phyloP scores from a whole-genome alignment of 2,797 vertebrate species.

The Intellagama lesueurii region DNA sequence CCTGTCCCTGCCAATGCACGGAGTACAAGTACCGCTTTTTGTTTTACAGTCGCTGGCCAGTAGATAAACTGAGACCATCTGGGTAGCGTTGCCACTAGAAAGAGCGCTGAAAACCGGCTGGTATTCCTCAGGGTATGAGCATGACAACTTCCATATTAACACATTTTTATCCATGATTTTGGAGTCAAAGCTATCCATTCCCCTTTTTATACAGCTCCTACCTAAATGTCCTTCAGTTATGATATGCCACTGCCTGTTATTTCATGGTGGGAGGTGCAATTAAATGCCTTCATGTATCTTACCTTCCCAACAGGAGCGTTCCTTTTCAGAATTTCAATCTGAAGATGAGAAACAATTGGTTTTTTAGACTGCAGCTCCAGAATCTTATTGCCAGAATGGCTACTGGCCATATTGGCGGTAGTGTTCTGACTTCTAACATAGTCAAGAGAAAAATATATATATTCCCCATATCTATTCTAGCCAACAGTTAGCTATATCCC shows the following conservation, averaged over 20 bases:
- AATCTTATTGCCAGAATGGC: not conserved
- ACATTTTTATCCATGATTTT: conserved; percentile 12
- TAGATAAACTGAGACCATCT: conserved; percentile 34
- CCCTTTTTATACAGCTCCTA: conserved; percentile 1
- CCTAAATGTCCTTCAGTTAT: conserved; percentile 24
- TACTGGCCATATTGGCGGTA: too few relatives aligned
- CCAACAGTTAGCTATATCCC: too few relatives aligned
- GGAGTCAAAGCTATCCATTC: not conserved
- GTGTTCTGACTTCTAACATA: too few relatives aligned
- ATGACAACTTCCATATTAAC: conserved; percentile 10
- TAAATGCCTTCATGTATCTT: not conserved
- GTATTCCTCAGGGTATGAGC: conserved; percentile 13
- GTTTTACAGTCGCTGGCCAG: conserved; percentile 32
- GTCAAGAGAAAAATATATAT: too few relatives aligned
- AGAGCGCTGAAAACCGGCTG: conserved; percentile 22
- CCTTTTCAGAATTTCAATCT: not conserved
- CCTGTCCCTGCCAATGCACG: conserved; percentile 20
- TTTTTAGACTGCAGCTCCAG: not conserved
- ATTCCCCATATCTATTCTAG: too few relatives aligned
- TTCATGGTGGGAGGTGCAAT: not conserved
- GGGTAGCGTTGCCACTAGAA: not conserved
- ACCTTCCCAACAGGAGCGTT: not conserved
- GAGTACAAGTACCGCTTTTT: not conserved
- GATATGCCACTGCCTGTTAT: not conserved
- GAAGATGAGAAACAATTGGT: not conserved